Evolutionary conservation across 1,140 invertebrate species (phyloP).

Genomic region (Bombus turneri): DNA sequence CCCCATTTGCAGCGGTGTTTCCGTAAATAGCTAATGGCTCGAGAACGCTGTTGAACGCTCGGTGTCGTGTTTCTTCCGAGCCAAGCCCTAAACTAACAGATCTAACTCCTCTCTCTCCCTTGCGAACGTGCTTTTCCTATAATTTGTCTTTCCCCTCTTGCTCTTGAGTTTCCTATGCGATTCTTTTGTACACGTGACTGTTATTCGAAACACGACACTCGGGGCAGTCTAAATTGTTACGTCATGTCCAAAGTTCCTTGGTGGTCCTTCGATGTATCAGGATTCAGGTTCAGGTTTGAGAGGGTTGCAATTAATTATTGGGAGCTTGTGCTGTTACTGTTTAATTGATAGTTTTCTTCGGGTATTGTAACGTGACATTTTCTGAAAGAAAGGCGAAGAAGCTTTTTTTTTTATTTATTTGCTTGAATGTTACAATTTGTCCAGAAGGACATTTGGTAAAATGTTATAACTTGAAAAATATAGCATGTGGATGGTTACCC

Average conservation of each 20-base stretch:
- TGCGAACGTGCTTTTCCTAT: conserved; percentile 40
- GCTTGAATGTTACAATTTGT: no score
- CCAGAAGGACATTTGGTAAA: no score
- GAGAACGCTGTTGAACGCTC: conserved; percentile 52
- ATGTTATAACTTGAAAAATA: no score
- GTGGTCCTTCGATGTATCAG: conserved; percentile 14
- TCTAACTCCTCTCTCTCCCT: conserved; percentile 1
- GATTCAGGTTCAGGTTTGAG: neutral
- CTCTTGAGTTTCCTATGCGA: neutral
- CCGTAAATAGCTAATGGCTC: conserved; percentile 78
- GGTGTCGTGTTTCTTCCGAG: conserved; percentile 74
- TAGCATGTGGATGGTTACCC: no score
- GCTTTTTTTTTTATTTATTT: neutral
- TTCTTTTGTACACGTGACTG: conserved; percentile 12
- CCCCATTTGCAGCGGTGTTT: conserved; percentile 75
- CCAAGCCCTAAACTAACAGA: conserved; percentile 69
- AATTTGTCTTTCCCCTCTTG: conserved; percentile 21
- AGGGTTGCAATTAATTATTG: neutral
- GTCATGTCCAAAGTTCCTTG: neutral
- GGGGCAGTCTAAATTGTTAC: conserved; percentile 32
- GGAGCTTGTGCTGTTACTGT: neutral
- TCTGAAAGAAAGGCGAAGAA: neutral
- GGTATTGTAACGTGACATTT: neutral
- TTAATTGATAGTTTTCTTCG: neutral
- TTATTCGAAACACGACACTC: conserved; percentile 3